phyloP scores from a whole-genome alignment of 2,113 vertebrate genomes.

The Pterocles orientalis region DNA sequence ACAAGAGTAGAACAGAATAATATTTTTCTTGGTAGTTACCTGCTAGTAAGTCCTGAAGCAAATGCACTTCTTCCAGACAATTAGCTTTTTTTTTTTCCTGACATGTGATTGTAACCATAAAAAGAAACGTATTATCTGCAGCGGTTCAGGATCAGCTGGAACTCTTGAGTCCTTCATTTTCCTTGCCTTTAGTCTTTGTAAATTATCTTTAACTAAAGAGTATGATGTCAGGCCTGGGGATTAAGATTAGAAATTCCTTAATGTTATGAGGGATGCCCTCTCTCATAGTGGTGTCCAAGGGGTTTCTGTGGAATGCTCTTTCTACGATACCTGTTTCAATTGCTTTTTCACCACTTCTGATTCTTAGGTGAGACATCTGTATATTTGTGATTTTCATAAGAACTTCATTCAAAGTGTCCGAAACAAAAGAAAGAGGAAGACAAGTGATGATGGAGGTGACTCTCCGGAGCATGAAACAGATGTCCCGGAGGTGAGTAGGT shows the following conservation, averaged over 20 bases:
- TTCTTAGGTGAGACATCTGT: conserved; percentile 91
- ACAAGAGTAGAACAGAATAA: neutral
- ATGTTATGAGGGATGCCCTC: neutral
- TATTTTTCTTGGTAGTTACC: neutral
- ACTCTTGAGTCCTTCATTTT: neutral
- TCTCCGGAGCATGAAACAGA: conserved; percentile 96
- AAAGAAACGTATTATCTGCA: neutral
- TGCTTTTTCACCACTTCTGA: conserved; percentile 8
- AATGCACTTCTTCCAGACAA: neutral
- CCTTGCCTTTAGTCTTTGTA: neutral
- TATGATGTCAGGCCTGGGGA: neutral
- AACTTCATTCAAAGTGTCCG: conserved; percentile 99
- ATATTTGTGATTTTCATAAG: conserved; percentile 99
- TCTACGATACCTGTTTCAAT: neutral
- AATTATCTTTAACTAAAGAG: neutral
- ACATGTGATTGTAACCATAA: neutral
- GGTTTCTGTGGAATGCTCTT: neutral
- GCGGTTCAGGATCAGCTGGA: neutral
- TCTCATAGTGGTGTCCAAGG: neutral
- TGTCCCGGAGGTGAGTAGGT: conserved; percentile 89
- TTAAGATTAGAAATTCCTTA: neutral
- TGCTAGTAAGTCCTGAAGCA: neutral
- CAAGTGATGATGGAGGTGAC: conserved; percentile 95
- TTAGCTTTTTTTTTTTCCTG: neutral
- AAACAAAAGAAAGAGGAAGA: conserved; percentile 98